Evolutionary conservation across 2,888 invertebrate genomes (phyloP), one percentile per base, ranked within the genome.

Genomic region (Tetragnatha montana): DNA sequence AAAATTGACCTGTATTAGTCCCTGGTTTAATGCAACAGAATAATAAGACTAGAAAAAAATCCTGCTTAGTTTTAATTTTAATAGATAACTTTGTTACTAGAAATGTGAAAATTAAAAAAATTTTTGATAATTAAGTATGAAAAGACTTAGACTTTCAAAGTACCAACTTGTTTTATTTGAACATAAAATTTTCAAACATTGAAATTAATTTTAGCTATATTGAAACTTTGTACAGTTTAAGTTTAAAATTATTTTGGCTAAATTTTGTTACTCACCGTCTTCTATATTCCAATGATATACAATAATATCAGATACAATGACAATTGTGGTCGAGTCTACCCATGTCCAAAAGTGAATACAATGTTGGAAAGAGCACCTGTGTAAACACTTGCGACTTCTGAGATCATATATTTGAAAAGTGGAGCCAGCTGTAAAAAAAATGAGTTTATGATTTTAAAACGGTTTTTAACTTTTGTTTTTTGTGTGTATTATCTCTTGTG

Each of bases 331-430:
- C 12, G 92, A 92, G 90, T 92, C 93, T 68, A 93, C 88, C 93
- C 93, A 93, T 6, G 93, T 93, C 93, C 93, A 93, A 91, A 92
- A 93, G 22, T 92, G 91, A 17, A 93, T 92, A 21, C 92, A 92
- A 21, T 92, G 93, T 85, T 92, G 92, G 21, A 93, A 91, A 50
- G 92, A 92, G 7, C 93, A 92, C 86, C 93, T 92, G 74, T 92
- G 92, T 71, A 93, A 91, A 90, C 93, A 90, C 71, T 92, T 90
- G 73, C 93, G 93, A 17, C 92, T 93, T 81, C 93, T 93, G 71
- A 93, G 91, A 91, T 93, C 93, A 91, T 93, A 93, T 8, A 93
- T 87, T 91, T 92, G 91, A 87, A 92, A 91, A 21, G 82, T 80
- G 22, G 86, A 88, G 10, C 91, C 92, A 88, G 92, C 92, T 92